These are phyloP conservation scores for Zonotrichia albicollis DNA, from an alignment of 2,797 vertebrate species.

Conservation along the genomic window DNA sequence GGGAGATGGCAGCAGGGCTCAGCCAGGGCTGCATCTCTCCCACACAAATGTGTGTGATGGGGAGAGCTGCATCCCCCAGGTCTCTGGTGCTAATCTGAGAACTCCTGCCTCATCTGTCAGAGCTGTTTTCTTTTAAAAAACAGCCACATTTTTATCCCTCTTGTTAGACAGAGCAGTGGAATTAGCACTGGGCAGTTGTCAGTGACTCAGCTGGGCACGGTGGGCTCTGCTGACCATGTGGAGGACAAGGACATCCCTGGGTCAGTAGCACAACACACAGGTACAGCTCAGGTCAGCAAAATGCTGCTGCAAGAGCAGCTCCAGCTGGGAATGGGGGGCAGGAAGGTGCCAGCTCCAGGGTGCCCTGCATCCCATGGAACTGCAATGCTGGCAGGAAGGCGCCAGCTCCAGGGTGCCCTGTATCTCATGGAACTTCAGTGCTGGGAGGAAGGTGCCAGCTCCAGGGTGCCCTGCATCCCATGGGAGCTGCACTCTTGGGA, in stretches of 20 bases:
- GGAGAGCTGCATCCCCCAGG: not conserved
- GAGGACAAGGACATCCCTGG: not conserved
- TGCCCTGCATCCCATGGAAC: not conserved
- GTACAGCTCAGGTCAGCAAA: rapidly evolving
- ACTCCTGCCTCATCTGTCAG: not conserved
- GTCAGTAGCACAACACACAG: rapidly evolving
- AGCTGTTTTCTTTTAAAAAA: not conserved
- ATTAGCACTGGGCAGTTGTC: not conserved
- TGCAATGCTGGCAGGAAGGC: not conserved
- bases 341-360: not conserved
- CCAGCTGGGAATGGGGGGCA: not conserved
- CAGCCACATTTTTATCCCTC: not conserved
- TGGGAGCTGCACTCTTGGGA: rapidly evolving
- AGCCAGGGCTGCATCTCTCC: not conserved
- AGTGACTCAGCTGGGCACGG: not conserved
- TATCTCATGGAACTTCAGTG: rapidly evolving
- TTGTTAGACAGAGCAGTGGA: not conserved
- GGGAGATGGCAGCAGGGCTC: not conserved
- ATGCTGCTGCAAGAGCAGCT: not conserved
- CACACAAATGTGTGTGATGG: not conserved
- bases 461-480: not conserved
- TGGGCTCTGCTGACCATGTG: rapidly evolving
- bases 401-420: not conserved
- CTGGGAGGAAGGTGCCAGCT: not conserved
- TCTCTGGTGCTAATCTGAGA: not conserved